phyloP scores from a whole-genome alignment of 2,888 invertebrate genomes.

The Drosophila percnosoma region DNA sequence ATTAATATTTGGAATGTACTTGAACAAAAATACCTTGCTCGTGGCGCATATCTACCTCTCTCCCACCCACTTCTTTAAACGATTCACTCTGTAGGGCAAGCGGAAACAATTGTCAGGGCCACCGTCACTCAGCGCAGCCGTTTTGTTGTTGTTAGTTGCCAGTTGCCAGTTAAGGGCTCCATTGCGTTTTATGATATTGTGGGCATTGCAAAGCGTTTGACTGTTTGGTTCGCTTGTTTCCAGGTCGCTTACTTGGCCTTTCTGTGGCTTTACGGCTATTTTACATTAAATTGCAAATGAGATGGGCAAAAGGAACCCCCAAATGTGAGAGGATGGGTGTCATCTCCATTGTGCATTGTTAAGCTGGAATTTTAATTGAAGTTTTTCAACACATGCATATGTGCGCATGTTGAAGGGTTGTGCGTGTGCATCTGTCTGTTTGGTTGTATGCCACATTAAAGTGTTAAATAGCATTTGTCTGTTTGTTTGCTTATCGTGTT shows the following conservation, averaged over 20 bases:
- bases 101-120: constrained; percentile 74
- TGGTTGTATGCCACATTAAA: constrained; percentile 46
- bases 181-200: constrained; percentile 70
- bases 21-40: background rate
- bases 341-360: constrained; percentile 56
- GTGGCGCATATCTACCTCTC: background rate
- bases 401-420: constrained; percentile 23
- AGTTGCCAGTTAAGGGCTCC: constrained; percentile 60
- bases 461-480: constrained; percentile 60
- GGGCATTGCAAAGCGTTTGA: constrained; percentile 47
- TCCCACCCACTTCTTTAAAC: background rate
- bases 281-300: constrained; percentile 70
- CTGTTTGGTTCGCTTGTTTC: constrained; percentile 23
- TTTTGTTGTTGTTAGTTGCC: constrained; percentile 56
- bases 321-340: constrained; percentile 10
- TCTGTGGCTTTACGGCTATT: constrained; percentile 65
- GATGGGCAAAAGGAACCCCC: constrained; percentile 23
- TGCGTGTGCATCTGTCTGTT: background rate
- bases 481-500: constrained; percentile 36
- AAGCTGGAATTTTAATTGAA: constrained; percentile 70
- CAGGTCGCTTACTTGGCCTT: constrained; percentile 28
- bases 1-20: constrained; percentile 20
- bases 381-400: constrained; percentile 42
- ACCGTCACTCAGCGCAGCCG: constrained; percentile 58
- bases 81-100: constrained; percentile 26